Conservation (phyloP, 2,113 vertebrate species). For the Orientallactaga bullata region DNA sequence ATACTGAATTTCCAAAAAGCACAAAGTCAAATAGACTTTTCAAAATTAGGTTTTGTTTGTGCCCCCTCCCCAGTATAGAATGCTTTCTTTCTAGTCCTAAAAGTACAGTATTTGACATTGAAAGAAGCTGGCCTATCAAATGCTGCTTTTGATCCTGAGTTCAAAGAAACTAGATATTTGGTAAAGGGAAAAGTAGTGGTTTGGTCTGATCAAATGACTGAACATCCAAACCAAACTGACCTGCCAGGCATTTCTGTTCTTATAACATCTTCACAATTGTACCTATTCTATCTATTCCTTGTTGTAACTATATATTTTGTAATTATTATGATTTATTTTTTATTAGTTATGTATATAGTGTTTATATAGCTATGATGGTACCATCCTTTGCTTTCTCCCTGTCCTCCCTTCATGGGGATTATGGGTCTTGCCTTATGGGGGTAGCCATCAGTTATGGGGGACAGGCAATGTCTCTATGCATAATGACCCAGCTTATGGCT, state of each 20-base stretch:
- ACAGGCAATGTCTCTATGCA: no score
- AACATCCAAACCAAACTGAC: slow-evolving; percentile 69
- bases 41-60: neutral
- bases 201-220: slow-evolving; percentile 93
- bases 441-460: no score
- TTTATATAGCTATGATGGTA: no score
- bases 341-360: no score
- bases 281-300: slow-evolving; percentile 88
- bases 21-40: slow-evolving; percentile 17
- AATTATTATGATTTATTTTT: no score
- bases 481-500: no score
- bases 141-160: slow-evolving; percentile 85
- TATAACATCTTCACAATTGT: slow-evolving; percentile 92
- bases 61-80: slow-evolving; percentile 83
- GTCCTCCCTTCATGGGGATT: no score
- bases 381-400: no score
- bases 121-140: slow-evolving; percentile 85
- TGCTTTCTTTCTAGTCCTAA: slow-evolving; percentile 90
- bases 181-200: slow-evolving; percentile 93
- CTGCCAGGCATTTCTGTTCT: slow-evolving; percentile 85
- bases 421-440: no score
- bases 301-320: slow-evolving; percentile 90
- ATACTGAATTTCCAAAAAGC: neutral
- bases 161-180: slow-evolving; percentile 91
- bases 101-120: slow-evolving; percentile 87